Conservation (phyloP, 2,797 vertebrate genomes). For the Decapterus maruadsi region DNA sequence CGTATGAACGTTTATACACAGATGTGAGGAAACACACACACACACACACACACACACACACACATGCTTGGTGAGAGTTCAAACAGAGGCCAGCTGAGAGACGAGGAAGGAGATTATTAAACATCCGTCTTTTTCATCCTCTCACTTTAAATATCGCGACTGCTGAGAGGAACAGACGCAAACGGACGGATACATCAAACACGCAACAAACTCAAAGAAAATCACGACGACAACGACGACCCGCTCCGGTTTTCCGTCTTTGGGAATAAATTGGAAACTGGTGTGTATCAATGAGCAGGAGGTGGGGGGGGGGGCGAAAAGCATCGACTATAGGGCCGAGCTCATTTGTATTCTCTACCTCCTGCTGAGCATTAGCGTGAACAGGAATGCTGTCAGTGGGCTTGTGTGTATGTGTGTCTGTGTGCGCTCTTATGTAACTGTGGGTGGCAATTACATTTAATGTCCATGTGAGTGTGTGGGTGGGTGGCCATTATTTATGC, state of each 20-base stretch:
- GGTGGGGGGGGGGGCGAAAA: not conserved
- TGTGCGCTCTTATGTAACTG: conserved; percentile 58
- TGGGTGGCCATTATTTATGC: conserved; percentile 24
- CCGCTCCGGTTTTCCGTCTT: conserved; percentile 41
- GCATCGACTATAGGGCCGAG: conserved; percentile 23
- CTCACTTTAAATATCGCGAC: conserved; percentile 61
- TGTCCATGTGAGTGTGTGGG: conserved; percentile 23
- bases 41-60: conserved; percentile 33
- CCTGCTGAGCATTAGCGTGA: conserved; percentile 52
- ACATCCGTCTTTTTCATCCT: conserved; percentile 68
- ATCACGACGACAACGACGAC: not conserved
- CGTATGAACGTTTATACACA: conserved; percentile 49
- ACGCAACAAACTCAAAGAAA: conserved; percentile 15
- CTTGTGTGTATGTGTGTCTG: conserved; percentile 25
- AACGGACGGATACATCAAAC: conserved; percentile 31
- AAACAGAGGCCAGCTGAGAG: conserved; percentile 63
- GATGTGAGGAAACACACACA: conserved; percentile 39
- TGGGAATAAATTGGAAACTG: conserved; percentile 41
- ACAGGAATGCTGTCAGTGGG: conserved; percentile 37
- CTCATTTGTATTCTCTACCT: conserved; percentile 62
- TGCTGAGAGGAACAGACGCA: conserved; percentile 43
- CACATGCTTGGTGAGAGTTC: conserved; percentile 59
- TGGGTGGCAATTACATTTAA: conserved; percentile 57
- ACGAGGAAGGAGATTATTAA: conserved; percentile 69
- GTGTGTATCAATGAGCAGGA: conserved; percentile 30